These are phyloP conservation scores for Loripinus fragilis DNA, from an alignment of 2,888 invertebrate genomes.

Conservation along the genomic window DNA sequence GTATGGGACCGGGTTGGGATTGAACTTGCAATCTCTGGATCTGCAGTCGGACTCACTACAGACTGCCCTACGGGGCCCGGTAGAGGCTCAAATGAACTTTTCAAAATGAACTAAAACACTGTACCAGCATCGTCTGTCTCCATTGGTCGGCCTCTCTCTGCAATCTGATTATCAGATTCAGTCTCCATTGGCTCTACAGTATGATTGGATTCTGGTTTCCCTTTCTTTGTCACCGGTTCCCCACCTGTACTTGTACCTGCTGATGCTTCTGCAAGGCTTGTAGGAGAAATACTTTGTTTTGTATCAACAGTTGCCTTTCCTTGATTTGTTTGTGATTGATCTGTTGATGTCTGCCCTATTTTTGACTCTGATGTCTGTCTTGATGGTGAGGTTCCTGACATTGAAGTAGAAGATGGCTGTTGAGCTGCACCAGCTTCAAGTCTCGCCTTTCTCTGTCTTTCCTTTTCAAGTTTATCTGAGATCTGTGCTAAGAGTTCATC, in stretches of 20 bases:
- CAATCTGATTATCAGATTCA: slow-evolving; percentile 35
- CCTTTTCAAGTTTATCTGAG: slow-evolving; percentile 70
- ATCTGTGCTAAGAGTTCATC: slow-evolving; percentile 67
- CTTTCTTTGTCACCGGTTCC: slow-evolving; percentile 40
- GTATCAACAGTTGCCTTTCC: background rate
- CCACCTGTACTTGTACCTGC: slow-evolving; percentile 1
- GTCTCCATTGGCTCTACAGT: slow-evolving; percentile 65
- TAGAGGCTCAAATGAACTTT: no score
- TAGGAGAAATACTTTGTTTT: background rate
- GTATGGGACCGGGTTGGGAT: no score
- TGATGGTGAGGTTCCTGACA: background rate
- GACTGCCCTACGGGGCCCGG: no score
- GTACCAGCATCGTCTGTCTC: background rate
- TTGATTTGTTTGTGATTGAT: background rate
- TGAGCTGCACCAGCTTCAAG: slow-evolving; percentile 61
- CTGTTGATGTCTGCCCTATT: slow-evolving; percentile 5
- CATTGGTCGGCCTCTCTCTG: slow-evolving; percentile 15
- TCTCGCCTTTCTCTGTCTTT: slow-evolving; percentile 71
- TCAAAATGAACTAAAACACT: no score
- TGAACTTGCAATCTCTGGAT: no score
- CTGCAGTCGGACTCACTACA: no score
- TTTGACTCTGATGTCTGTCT: slow-evolving; percentile 13
- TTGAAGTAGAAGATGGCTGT: slow-evolving; percentile 3
- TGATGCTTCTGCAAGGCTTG: background rate
- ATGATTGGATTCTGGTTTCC: slow-evolving; percentile 29